Evolutionary conservation across 2,888 invertebrate species (phyloP).

Genomic region (Parapristionchus giblindavisi): DNA sequence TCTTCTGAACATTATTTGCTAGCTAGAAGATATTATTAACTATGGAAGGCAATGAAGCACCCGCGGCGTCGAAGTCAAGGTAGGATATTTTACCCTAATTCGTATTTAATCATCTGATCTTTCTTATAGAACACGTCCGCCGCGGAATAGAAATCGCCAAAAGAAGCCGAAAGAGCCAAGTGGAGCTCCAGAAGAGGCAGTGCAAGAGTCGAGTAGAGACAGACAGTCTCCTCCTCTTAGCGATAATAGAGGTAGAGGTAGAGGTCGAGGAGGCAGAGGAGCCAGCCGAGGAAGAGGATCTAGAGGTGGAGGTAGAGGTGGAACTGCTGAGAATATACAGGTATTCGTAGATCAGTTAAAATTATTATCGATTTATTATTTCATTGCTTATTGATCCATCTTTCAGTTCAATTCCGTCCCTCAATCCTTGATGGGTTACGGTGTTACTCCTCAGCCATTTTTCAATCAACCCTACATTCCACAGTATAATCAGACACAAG

Average conservation of each 20-base stretch:
- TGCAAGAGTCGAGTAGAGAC: not conserved
- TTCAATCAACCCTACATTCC: too few relatives aligned
- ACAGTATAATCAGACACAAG: too few relatives aligned
- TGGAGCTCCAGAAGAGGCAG: slow-evolving; percentile 18
- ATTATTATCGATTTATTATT: not conserved
- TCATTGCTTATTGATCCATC: not conserved
- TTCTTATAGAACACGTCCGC: not conserved
- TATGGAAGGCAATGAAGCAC: too few relatives aligned
- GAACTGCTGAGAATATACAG: not conserved
- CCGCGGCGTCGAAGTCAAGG: too few relatives aligned
- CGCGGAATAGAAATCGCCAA: not conserved
- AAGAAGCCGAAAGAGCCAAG: slow-evolving; percentile 25
- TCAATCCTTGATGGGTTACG: not conserved
- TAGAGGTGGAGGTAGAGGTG: slow-evolving; percentile 30
- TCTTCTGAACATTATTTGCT: too few relatives aligned
- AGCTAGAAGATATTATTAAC: too few relatives aligned
- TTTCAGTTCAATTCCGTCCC: slow-evolving; percentile 2
- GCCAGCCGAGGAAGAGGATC: not conserved
- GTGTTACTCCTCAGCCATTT: not conserved
- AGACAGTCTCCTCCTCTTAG: too few relatives aligned
- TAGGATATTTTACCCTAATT: too few relatives aligned
- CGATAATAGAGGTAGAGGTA: slow-evolving; percentile 1
- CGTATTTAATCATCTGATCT: too few relatives aligned
- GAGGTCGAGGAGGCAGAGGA: slow-evolving; percentile 23
- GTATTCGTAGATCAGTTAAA: not conserved